Conservation (phyloP, 2,888 invertebrate genomes). For the Tipula helvola region DNA sequence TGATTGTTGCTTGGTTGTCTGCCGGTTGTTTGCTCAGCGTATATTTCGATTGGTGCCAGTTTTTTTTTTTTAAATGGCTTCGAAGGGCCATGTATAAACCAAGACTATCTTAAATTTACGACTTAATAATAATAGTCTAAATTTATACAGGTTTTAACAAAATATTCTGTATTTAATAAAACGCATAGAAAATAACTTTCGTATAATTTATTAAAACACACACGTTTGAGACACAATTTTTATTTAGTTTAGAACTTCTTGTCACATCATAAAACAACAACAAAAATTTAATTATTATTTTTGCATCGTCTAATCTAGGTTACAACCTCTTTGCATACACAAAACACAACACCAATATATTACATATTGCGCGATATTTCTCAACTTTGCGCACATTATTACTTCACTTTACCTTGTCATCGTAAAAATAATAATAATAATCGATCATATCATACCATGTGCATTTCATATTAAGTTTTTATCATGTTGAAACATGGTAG, state of each 20-base stretch:
- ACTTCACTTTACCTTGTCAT: neutral
- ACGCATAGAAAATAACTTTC: neutral
- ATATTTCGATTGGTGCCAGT: too few relatives aligned
- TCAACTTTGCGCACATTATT: neutral
- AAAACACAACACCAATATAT: neutral
- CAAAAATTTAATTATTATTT: neutral
- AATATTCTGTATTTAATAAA: neutral
- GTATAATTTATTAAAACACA: neutral
- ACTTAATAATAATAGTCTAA: too few relatives aligned
- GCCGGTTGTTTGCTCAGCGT: too few relatives aligned
- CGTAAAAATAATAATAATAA: neutral
- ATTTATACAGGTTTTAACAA: too few relatives aligned
- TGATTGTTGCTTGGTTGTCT: too few relatives aligned
- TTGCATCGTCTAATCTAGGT: neutral
- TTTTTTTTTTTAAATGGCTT: too few relatives aligned
- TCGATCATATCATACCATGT: neutral
- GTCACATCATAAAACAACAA: neutral
- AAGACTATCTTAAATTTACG: too few relatives aligned
- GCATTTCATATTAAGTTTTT: neutral
- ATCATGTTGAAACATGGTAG: neutral
- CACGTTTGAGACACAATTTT: neutral
- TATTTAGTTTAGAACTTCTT: neutral
- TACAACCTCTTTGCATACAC: neutral
- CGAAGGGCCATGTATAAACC: too few relatives aligned
- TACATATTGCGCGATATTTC: too few relatives aligned